Conservation (phyloP, 2,888 invertebrate genomes). For the Melipona bicolor region DNA sequence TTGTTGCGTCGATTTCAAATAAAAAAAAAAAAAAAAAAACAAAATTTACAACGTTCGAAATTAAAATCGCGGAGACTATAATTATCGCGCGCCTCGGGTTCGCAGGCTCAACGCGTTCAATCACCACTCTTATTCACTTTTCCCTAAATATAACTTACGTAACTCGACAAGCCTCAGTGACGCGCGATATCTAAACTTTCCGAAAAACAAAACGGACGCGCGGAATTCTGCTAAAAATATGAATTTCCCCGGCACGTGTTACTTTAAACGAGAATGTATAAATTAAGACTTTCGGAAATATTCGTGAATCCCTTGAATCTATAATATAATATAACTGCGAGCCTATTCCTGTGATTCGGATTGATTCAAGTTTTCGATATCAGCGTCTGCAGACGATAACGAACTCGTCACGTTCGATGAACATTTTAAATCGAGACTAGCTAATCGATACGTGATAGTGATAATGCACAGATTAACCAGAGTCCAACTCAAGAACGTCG, state of each 20-base stretch:
- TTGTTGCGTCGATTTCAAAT: background rate
- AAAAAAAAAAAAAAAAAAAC: background rate
- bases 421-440: background rate
- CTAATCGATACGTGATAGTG: background rate
- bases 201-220: constrained; percentile 13
- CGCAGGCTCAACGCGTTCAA: constrained; percentile 32
- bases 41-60: background rate
- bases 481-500: background rate
- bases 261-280: background rate
- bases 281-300: background rate
- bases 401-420: background rate
- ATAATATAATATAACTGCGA: background rate
- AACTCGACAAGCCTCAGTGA: constrained; percentile 19
- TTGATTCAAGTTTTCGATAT: background rate
- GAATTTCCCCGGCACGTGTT: background rate
- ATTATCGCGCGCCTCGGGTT: constrained; percentile 48
- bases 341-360: background rate
- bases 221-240: constrained; percentile 3
- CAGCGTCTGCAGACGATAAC: no score
- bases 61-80: constrained; percentile 30
- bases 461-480: background rate
- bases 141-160: constrained; percentile 55
- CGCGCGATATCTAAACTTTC: constrained; percentile 25
- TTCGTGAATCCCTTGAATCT: background rate
- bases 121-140: constrained; percentile 51